Base-by-base conservation (phyloP, 2,888 invertebrate species). In the Scaptomyza polygonia region DNA sequence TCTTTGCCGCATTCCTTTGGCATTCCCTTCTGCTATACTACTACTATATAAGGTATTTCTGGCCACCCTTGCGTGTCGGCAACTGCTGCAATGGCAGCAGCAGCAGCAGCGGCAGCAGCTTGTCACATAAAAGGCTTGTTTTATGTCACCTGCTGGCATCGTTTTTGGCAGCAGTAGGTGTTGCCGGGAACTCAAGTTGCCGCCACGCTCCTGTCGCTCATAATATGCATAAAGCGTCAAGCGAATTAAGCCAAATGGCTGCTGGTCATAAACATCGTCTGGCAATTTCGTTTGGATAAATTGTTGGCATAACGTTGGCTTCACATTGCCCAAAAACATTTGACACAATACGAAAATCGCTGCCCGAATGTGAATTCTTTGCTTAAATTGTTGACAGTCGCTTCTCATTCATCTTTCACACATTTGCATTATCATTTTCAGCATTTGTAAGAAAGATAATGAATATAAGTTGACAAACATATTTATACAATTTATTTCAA, bases 71-170 rank as follows among this genome's bases (percentile, higher is more conserved):
- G 83, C 86, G 88, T 83, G 88, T 67, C 75, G 58, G 59, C 82
- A 82, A 79, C 68, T 82, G 84, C 84, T 67, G 57, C 72, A 54
- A 25, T 42, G 25, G 48, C 16, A 29, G 39, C 53, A 43, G 51
- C 30, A 47, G 16, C 29, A 45, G 36, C 67, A 72, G 66, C 64
- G 64, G 66, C 73, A 66, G 64, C 65, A 56, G 67, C 79, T 67
- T 78, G 86, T 71, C 88, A 73, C 83, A 86, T 84, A 86, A 86
- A 86, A 69, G 78, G 83, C 88, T 84, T 86, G 88, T 84, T 74
- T 84, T 83, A 83, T 86, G 83, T 83, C 84, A 88, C 78, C 84
- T 87, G 55, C 72, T 51, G 67, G 67, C 66, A 61, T 54, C 61
- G 45, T 54, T 58, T 53, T 21, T 47, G 61, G 29, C 11, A 16